Percentiles rank a stretch among this genome's conserved stretches.
Conservation (phyloP, 2,113 vertebrate species). For the Pterocles gutturalis region DNA sequence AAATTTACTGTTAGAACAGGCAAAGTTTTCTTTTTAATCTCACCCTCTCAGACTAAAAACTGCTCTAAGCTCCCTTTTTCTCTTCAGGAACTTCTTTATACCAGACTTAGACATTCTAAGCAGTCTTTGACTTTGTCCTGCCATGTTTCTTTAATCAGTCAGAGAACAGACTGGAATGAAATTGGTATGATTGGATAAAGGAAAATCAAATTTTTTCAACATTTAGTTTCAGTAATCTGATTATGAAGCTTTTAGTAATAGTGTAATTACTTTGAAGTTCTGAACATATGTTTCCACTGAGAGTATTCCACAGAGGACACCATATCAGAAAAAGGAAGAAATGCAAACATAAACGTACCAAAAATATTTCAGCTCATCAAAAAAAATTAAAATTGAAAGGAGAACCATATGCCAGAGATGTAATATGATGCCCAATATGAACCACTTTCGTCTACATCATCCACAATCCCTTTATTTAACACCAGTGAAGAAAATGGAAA, state of each 20-base stretch:
- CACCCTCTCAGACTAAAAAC: not conserved
- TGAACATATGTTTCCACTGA: conserved; percentile 77
- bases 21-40: not conserved
- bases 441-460: not conserved
- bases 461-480: not conserved
- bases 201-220: conserved; percentile 79
- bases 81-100: not conserved
- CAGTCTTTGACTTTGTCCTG: conserved; percentile 60
- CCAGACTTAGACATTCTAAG: not conserved
- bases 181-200: conserved; percentile 76
- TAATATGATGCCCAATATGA: not conserved
- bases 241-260: conserved; percentile 85
- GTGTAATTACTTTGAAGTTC: conserved; percentile 79
- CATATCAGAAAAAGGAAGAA: conserved; percentile 51
- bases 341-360: conserved; percentile 9
- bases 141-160: conserved; percentile 68
- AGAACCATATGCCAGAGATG: conserved; percentile 12
- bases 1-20: not conserved
- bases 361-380: conserved; percentile 10
- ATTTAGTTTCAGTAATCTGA: conserved; percentile 79
- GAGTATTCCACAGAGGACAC: conserved; percentile 67
- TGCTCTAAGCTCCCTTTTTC: not conserved
- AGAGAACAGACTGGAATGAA: conserved; percentile 58
- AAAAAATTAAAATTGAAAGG: conserved; percentile 49
- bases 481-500: not conserved